Percentiles rank a stretch among this genome's conserved stretches.
These are phyloP conservation scores for Bombus affinis DNA, from an alignment of 1,140 invertebrate species.

Conservation along the genomic window DNA sequence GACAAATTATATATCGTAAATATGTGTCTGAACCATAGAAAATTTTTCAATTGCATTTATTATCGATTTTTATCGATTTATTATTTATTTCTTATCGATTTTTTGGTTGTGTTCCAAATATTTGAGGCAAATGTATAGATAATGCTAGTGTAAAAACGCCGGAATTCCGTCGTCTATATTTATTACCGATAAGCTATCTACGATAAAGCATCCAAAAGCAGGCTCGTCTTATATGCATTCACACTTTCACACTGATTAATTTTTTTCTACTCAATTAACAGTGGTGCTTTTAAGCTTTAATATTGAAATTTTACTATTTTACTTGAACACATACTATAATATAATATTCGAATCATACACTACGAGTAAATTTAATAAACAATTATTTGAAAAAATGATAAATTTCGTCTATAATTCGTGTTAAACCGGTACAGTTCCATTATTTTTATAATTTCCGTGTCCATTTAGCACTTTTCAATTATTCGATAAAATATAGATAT, in stretches of 20 bases:
- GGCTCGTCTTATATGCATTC: background rate
- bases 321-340: background rate
- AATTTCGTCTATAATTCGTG: background rate
- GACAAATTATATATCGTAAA: background rate
- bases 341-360: background rate
- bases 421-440: background rate
- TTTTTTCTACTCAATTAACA: slow-evolving; percentile 1
- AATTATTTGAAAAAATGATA: background rate
- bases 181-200: slow-evolving; percentile 33
- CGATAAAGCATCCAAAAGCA: background rate
- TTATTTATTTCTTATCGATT: background rate
- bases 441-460: background rate
- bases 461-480: background rate
- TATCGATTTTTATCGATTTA: too few relatives aligned
- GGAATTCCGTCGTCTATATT: slow-evolving; percentile 27
- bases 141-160: background rate
- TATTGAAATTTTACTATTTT: background rate
- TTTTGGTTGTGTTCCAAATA: background rate
- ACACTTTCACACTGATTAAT: slow-evolving; percentile 8
- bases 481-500: too few relatives aligned
- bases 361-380: background rate
- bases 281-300: background rate
- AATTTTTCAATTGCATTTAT: background rate
- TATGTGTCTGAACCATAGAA: background rate
- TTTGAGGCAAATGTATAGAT: background rate